These are phyloP conservation scores for Octomys mimax DNA, from an alignment of 2,797 vertebrate species.

Conservation along the genomic window DNA sequence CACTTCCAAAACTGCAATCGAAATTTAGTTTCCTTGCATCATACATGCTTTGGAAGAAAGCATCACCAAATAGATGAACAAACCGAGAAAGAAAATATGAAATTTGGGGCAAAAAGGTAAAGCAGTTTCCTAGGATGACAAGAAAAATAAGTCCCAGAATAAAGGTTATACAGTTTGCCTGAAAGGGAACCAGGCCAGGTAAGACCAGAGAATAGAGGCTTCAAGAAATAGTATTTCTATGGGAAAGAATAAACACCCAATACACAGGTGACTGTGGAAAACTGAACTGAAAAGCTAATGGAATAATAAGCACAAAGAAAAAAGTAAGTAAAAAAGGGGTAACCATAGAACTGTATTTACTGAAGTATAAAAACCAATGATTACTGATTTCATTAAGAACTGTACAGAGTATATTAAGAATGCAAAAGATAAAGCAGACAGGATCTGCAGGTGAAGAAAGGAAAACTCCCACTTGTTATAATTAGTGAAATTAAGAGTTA, in stretches of 20 bases:
- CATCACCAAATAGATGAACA: background rate
- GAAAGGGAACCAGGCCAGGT: background rate
- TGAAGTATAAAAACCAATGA: background rate
- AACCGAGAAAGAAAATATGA: background rate
- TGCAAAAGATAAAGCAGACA: background rate
- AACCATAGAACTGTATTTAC: background rate
- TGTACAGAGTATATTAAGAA: slow-evolving; percentile 16
- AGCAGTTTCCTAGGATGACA: background rate
- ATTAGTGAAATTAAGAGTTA: background rate
- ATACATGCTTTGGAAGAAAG: background rate
- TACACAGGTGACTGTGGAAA: background rate
- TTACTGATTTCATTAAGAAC: slow-evolving; percentile 8
- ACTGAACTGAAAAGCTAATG: background rate
- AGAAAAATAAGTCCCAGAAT: background rate
- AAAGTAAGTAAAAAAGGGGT: background rate
- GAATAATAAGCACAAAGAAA: slow-evolving; percentile 4
- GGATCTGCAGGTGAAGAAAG: background rate
- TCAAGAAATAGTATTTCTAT: background rate
- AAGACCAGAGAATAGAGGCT: background rate
- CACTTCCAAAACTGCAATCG: background rate
- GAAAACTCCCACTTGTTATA: background rate
- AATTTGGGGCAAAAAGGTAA: background rate
- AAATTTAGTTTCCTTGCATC: background rate
- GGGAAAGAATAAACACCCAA: background rate
- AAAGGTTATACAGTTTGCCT: background rate